Evolutionary conservation across 2,797 vertebrate genomes (phyloP).

Genomic region (Coranthus polyacanthus): DNA sequence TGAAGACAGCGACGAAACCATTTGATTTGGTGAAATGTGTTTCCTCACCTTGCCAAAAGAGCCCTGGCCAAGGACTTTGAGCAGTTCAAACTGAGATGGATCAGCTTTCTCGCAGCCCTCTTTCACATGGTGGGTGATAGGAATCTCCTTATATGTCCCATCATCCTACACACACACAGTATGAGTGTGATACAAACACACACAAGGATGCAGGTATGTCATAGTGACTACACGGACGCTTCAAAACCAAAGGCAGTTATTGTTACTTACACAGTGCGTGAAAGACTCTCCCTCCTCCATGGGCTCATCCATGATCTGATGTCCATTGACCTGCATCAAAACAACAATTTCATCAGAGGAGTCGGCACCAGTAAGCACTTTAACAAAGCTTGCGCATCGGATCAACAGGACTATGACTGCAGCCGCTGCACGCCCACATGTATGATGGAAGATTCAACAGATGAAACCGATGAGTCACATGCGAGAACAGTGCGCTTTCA

Average conservation of each 20-base stretch:
- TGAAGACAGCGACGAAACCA: not conserved
- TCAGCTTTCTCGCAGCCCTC: slow-evolving; percentile 98
- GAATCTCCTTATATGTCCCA: slow-evolving; percentile 94
- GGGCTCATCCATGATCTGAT: slow-evolving; percentile 96
- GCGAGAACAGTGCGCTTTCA: slow-evolving; percentile 49
- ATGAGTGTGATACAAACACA: slow-evolving; percentile 18
- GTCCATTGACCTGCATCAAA: slow-evolving; percentile 91
- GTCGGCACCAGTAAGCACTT: slow-evolving; percentile 48
- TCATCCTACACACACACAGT: slow-evolving; percentile 87
- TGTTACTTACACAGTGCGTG: slow-evolving; percentile 91
- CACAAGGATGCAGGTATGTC: not conserved
- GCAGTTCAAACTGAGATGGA: slow-evolving; percentile 96
- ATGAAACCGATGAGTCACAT: slow-evolving; percentile 76
- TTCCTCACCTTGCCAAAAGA: slow-evolving; percentile 96
- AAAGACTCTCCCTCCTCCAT: slow-evolving; percentile 96
- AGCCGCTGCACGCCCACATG: slow-evolving; percentile 76
- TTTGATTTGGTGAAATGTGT: not conserved
- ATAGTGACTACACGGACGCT: not conserved
- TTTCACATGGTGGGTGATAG: slow-evolving; percentile 96
- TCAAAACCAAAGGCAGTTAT: not conserved
- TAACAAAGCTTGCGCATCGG: slow-evolving; percentile 55
- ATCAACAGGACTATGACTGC: slow-evolving; percentile 61
- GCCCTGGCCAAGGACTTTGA: slow-evolving; percentile 98
- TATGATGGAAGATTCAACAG: slow-evolving; percentile 72
- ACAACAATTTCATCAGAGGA: slow-evolving; percentile 53